Evolutionary conservation across 2,888 invertebrate genomes (phyloP), one percentile per base, ranked within the genome.

Genomic region (Holacanthella duospinosa): DNA sequence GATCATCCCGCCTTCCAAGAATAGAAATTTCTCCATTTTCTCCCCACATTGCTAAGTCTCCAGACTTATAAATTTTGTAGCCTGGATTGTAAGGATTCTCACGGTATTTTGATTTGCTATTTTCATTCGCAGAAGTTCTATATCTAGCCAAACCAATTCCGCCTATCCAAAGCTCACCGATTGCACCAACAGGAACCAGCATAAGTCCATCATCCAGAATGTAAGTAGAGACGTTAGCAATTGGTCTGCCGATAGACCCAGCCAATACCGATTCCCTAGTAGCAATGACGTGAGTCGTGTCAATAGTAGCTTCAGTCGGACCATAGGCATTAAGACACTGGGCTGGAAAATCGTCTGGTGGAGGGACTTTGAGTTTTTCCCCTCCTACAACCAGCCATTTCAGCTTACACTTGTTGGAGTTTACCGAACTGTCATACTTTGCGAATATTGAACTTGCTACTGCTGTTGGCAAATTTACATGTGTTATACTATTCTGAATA

Each of bases 161-260:
- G 43, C 43, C 43, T 9, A 43, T 43, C 43, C 43, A 43, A 43
- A 43, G 79, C 76, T 92, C 90, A 0, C 92, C 93, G 1, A 87
- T 81, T 67, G 86, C 85, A 0, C 87, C 86, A 58, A 83, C 82
- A n/a, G 84, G 82, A 0, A 89, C 86, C 0, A 86, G 84, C 36
- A 84, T 81, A 79, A 86, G 83, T 67, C 88, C 84, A 27, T 84
- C 80, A 75, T 91, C 88, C 63, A 93, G 79, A 0, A 93, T 78
- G 75, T 91, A 92, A 1, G 92, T 81, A 1, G 85, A 82, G 28
- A 88, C 88, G 76, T 93, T 93, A 75, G 87, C 85, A 0, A 93
- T 76, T 0, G 91, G 89, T 27, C 29, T 27, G 36, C 65, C 65
- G 3, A 65, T 59, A 9, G 43, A 60, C 16, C 55, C 24, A 43